These are phyloP conservation scores for Chondrosia reniformis DNA, from an alignment of 37 sponge, comb jelly and placozoan genomes.

Conservation along the genomic window DNA sequence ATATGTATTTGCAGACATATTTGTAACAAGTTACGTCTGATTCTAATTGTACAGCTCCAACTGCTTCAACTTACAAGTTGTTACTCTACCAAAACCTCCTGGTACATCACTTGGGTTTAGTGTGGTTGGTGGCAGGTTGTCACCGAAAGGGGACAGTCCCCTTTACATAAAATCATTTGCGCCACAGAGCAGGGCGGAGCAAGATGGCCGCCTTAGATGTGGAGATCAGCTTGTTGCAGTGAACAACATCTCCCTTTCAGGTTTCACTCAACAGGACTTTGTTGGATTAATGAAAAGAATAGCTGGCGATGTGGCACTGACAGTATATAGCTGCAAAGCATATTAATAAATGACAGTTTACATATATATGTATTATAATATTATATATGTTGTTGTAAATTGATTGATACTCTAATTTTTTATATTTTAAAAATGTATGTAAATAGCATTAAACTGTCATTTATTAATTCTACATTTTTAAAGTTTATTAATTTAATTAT, in stretches of 20 bases:
- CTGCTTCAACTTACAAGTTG: conserved; percentile 23
- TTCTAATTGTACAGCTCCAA: too few species aligned
- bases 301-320: conserved; percentile 43
- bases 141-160: conserved; percentile 82
- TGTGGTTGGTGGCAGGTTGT: conserved; percentile 81
- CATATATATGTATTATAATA: background rate
- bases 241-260: background rate
- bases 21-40: too few species aligned
- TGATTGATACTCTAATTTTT: too few species aligned
- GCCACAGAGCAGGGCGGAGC: conserved; percentile 61
- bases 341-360: background rate
- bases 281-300: conserved; percentile 60
- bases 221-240: conserved; percentile 43
- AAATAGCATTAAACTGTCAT: too few species aligned
- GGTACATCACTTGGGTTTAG: conserved; percentile 83
- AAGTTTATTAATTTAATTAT: background rate
- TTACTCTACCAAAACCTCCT: conserved; percentile 28
- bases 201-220: conserved; percentile 71
- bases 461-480: background rate
- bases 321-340: conserved; percentile 32
- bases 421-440: too few species aligned
- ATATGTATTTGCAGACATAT: too few species aligned
- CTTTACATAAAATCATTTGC: conserved; percentile 79
- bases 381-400: too few species aligned
- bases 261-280: conserved; percentile 46